These are phyloP conservation scores for Heterodera carotae DNA, from an alignment of 1,140 invertebrate species.

Conservation along the genomic window DNA sequence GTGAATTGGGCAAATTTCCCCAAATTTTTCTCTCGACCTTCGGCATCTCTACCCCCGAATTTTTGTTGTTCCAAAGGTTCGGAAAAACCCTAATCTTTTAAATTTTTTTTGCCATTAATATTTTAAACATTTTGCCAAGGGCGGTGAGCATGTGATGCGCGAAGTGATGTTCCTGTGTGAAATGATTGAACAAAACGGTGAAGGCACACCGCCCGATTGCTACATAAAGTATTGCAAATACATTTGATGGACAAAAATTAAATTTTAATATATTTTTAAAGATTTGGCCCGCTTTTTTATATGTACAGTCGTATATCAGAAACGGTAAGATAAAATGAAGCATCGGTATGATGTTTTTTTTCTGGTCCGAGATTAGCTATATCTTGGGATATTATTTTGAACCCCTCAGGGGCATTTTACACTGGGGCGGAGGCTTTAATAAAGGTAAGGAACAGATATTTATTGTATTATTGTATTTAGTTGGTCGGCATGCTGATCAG, in stretches of 20 bases:
- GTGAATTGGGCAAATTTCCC: too few relatives aligned
- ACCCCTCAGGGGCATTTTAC: too few relatives aligned
- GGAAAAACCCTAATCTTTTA: too few relatives aligned
- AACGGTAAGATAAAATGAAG: conserved; percentile 17
- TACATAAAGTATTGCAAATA: conserved; percentile 38
- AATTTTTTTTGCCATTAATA: too few relatives aligned
- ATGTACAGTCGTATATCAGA: conserved; percentile 33
- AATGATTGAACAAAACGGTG: conserved; percentile 33
- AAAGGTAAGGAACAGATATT: too few relatives aligned
- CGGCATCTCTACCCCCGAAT: too few relatives aligned
- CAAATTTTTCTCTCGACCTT: too few relatives aligned
- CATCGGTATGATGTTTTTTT: too few relatives aligned
- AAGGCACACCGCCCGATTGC: conserved; percentile 32
- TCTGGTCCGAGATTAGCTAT: too few relatives aligned
- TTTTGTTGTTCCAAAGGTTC: too few relatives aligned
- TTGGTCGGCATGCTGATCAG: conserved; percentile 39
- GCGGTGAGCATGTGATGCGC: conserved; percentile 29
- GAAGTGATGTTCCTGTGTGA: conserved; percentile 47
- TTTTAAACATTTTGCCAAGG: conserved; percentile 12
- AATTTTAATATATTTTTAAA: background rate
- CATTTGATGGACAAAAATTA: background rate
- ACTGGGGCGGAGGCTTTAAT: too few relatives aligned
- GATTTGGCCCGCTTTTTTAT: conserved; percentile 34
- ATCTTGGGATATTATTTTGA: too few relatives aligned
- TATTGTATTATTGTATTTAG: conserved; percentile 12